Conservation (phyloP, 2,888 invertebrate genomes). For the Lypha dubia region DNA sequence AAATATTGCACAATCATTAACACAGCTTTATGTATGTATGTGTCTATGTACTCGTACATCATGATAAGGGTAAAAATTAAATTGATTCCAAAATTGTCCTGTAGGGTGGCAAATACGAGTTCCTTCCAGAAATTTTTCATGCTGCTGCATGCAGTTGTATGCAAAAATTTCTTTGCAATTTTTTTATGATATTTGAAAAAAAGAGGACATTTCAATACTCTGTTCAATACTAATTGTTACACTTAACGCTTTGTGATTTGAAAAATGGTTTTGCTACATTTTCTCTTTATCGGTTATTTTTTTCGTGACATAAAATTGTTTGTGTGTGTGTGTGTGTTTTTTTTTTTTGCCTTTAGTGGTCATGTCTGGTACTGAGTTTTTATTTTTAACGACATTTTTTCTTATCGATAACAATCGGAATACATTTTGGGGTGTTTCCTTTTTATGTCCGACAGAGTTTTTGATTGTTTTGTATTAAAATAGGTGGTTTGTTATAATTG, state of each 20-base stretch:
- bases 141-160: conserved; percentile 60
- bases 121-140: conserved; percentile 71
- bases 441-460: conserved; percentile 25
- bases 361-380: conserved; percentile 38
- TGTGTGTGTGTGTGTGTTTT: too few relatives aligned
- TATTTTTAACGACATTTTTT: conserved; percentile 65
- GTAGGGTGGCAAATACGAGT: conserved; percentile 33
- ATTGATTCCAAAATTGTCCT: conserved; percentile 1
- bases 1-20: conserved; percentile 66
- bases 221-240: conserved; percentile 73
- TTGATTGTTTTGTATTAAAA: conserved; percentile 25
- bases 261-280: conserved; percentile 69
- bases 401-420: conserved; percentile 2
- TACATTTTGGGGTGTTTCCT: conserved; percentile 65
- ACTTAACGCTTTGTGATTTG: conserved; percentile 75
- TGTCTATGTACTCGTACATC: too few relatives aligned
- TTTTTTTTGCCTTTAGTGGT: conserved; percentile 48
- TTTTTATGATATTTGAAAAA: conserved; percentile 58
- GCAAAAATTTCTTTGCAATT: conserved; percentile 68
- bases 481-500: conserved; percentile 73
- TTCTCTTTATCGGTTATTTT: conserved; percentile 43
- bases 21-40: too few relatives aligned
- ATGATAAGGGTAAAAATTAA: conserved; percentile 38
- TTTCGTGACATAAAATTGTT: conserved; percentile 29
- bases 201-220: conserved; percentile 45